phyloP scores from a whole-genome alignment of 2,113 vertebrate species.

The Cyprichromis sp. region DNA sequence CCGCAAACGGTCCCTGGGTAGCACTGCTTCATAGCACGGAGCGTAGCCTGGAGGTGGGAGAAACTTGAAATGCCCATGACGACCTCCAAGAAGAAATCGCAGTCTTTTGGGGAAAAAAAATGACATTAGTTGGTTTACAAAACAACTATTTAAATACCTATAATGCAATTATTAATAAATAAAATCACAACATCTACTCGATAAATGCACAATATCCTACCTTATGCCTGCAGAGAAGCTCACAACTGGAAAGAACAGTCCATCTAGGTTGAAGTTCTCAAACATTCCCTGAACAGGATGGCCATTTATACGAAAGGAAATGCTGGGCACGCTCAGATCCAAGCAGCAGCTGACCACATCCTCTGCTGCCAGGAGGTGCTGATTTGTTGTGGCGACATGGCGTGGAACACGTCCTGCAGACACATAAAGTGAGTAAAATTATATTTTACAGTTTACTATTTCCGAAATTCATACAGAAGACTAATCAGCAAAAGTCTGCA shows the following conservation, averaged over 20 bases:
- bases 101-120: constrained; percentile 58
- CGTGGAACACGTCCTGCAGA: constrained; percentile 80
- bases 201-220: constrained; percentile 54
- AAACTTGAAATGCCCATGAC: constrained; percentile 90
- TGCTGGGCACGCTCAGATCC: constrained; percentile 86
- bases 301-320: constrained; percentile 90
- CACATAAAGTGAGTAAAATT: neutral
- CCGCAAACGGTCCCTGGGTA: constrained; percentile 81
- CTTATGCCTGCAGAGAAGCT: constrained; percentile 88
- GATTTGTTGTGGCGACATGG: constrained; percentile 73
- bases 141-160: neutral
- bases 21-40: constrained; percentile 82
- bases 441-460: neutral
- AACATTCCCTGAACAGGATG: constrained; percentile 91
- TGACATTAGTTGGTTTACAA: neutral
- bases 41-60: constrained; percentile 86
- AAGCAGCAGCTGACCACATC: constrained; percentile 91
- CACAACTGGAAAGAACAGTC: constrained; percentile 86
- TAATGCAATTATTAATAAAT: neutral
- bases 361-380: constrained; percentile 77
- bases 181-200: neutral
- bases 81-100: constrained; percentile 85
- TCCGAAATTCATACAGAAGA: neutral
- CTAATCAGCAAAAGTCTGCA: neutral
- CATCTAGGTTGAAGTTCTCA: constrained; percentile 87